Conservation (phyloP, 2,888 invertebrate species). For the Pristionchus maxplancki region DNA sequence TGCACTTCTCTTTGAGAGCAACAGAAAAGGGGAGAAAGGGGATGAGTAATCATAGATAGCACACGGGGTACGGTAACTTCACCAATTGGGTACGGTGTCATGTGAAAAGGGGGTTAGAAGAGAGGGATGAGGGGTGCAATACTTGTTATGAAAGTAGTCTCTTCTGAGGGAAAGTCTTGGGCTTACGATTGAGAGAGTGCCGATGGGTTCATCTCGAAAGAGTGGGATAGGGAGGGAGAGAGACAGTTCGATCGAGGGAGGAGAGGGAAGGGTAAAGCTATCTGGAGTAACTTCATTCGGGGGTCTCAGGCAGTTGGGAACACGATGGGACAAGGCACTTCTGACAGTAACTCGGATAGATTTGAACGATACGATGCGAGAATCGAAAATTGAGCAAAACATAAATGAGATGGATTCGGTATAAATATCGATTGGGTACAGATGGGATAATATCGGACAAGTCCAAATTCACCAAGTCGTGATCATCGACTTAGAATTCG, state of each 20-base stretch:
- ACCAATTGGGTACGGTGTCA: conserved; percentile 41
- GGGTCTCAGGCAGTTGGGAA: not conserved
- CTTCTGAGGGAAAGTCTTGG: conserved; percentile 33
- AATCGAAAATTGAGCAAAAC: conserved; percentile 40
- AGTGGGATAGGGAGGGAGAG: not conserved
- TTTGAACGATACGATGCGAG: conserved; percentile 32
- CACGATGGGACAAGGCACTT: conserved; percentile 10
- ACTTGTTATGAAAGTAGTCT: conserved; percentile 23
- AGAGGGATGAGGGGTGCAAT: not conserved
- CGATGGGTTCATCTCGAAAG: not conserved
- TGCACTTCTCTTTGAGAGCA: conserved; percentile 49
- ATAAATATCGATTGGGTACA: conserved; percentile 22
- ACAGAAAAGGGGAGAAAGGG: conserved; percentile 6
- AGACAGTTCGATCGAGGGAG: not conserved
- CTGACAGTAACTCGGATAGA: conserved; percentile 16
- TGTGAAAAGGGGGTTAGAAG: not conserved
- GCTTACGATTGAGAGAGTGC: not conserved
- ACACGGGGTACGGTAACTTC: conserved; percentile 39
- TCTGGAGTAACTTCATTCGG: not conserved
- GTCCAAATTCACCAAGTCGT: too few species aligned
- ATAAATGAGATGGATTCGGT: not conserved
- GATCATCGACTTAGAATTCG: conserved; percentile 49
- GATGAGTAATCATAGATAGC: not conserved
- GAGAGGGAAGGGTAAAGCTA: not conserved
- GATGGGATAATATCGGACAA: not conserved